Base-by-base conservation (phyloP, 2,113 vertebrate genomes). In the Larimichthys crocea region DNA sequence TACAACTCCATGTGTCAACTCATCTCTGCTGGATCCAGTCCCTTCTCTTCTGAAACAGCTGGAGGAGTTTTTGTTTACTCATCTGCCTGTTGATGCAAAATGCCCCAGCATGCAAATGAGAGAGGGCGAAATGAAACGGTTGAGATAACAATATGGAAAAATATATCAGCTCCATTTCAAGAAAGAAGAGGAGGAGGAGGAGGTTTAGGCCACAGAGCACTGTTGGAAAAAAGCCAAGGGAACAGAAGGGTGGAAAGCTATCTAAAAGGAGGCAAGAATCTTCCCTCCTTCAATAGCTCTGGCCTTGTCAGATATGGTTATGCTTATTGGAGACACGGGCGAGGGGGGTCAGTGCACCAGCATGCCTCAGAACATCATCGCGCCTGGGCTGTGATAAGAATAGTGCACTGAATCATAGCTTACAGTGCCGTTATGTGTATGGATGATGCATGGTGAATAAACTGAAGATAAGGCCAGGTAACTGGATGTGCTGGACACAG, bases 301-400 rank as follows among this genome's bases (percentile, higher is more conserved):
- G 87, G 87, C 88, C 91, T 86, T 93, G 93, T 94, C 93, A 93
- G 88, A 91, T 90, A 82, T 83, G 81, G 90, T 94, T 92, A 93
- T 90, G 89, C 86, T 90, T 84, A 92, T 84, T 87, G 86, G 81
- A 87, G 84, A 86, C 77, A 82, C 68, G 75, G 86, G 88, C 66
- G 64, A 80, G 74, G 86, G 80, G 88, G 89, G 91, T 90, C 88
- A 92, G 66, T 86, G 85, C 88, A 93, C 84, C 89, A 90, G 89
- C 89, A 84, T 83, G 91, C 87, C 86, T 86, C 85, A 76, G 83
- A 89, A 91, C 86, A 89, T 91, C 85, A 87, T 61, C 49, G 20
- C 20, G 62, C 80, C 72, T 10, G 74, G 87, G 88, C 71, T 86
- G 73, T 68, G 88, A 91, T 90, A 91, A 93, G 86, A 92, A 91